A percentile compares a stretch with the other conserved stretches of the same genome.
Conservation (phyloP, 2,113 vertebrate genomes). For the Poeciliopsis turrubarensis region DNA sequence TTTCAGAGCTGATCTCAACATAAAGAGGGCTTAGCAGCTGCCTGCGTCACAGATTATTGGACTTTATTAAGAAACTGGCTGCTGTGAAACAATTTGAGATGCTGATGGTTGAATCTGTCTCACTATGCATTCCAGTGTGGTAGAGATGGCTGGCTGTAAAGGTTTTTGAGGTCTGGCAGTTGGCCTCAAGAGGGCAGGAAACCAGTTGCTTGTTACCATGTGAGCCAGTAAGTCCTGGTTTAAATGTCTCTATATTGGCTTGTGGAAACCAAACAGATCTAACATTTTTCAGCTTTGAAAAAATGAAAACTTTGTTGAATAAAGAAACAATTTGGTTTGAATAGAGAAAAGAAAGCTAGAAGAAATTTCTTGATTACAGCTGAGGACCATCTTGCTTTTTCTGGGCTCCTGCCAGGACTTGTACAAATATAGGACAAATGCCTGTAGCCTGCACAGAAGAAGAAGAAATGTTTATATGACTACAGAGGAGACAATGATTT, state of each 20-base stretch:
- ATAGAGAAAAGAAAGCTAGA: constrained; percentile 19
- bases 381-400: constrained; percentile 16
- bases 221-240: constrained; percentile 58
- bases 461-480: not conserved
- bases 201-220: constrained; percentile 64
- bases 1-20: constrained; percentile 41
- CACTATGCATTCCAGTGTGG: constrained; percentile 65
- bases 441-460: not conserved
- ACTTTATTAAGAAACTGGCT: not conserved
- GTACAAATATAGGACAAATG: constrained; percentile 1
- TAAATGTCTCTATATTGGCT: constrained; percentile 32
- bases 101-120: constrained; percentile 19
- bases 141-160: constrained; percentile 63
- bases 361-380: constrained; percentile 28
- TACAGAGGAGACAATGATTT: not conserved
- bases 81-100: not conserved
- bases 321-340: constrained; percentile 15
- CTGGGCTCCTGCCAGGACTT: not conserved
- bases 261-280: constrained; percentile 1
- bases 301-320: constrained; percentile 14
- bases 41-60: not conserved
- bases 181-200: constrained; percentile 68
- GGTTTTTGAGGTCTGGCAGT: constrained; percentile 73
- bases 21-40: not conserved
- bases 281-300: not conserved